Conservation (phyloP, 2,113 vertebrate species). For the Chaenocephalus aceratus region DNA sequence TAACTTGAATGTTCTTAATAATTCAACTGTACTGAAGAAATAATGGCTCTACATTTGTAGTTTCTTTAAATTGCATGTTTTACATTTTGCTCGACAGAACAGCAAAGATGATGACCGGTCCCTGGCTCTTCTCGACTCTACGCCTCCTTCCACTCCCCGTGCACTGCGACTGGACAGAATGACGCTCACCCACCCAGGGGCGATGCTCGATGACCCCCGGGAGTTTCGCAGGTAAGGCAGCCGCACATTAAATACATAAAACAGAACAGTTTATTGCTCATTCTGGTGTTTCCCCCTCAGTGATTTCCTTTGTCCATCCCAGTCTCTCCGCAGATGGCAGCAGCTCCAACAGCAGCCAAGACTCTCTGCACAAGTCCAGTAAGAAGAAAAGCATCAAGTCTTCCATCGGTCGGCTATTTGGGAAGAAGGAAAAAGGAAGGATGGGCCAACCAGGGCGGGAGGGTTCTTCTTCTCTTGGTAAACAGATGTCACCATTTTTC, state of each 20-base stretch:
- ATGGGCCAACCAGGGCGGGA: conserved; percentile 90
- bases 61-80: neutral
- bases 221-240: conserved; percentile 88
- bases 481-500: conserved; percentile 37
- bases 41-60: no score
- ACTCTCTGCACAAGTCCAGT: conserved; percentile 92
- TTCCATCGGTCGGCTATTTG: conserved; percentile 92
- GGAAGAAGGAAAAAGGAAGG: conserved; percentile 94
- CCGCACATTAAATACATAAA: no score
- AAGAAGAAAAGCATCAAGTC: conserved; percentile 98
- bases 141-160: conserved; percentile 89
- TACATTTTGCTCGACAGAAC: conserved; percentile 78
- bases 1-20: no score
- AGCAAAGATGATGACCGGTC: conserved; percentile 90
- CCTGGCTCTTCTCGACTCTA: conserved; percentile 88
- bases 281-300: neutral
- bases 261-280: neutral
- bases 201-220: conserved; percentile 88
- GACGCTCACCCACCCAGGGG: conserved; percentile 90
- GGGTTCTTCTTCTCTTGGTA: conserved; percentile 87
- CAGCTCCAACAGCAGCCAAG: conserved; percentile 88
- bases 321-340: conserved; percentile 87
- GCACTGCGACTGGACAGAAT: conserved; percentile 90
- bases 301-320: conserved; percentile 14
- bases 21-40: no score